These are phyloP conservation scores for Arizona elegans DNA, from an alignment of 2,113 vertebrate genomes.

Conservation along the genomic window DNA sequence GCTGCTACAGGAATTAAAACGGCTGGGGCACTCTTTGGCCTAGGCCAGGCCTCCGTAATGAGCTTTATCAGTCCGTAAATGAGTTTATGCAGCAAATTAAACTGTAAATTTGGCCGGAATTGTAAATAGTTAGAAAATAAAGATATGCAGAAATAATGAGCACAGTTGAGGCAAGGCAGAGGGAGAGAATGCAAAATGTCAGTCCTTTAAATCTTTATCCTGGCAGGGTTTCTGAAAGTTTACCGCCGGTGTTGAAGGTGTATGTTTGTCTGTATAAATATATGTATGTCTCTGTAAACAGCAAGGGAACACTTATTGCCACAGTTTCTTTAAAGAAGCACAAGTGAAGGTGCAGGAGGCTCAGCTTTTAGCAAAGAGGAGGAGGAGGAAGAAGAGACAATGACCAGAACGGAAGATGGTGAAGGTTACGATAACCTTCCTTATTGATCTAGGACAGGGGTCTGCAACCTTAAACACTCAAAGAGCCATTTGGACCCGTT, in stretches of 20 bases:
- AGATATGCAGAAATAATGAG: conserved; percentile 79
- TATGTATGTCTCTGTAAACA: conserved; percentile 44
- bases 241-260: conserved; percentile 48
- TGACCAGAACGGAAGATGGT: not conserved
- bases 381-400: not conserved
- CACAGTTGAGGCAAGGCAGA: conserved; percentile 53
- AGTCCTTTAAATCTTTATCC: conserved; percentile 75
- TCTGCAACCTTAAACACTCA: no score
- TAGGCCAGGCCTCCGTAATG: conserved; percentile 80
- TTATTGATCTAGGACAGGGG: not conserved
- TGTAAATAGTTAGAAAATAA: conserved; percentile 87
- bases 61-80: conserved; percentile 91
- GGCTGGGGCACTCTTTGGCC: conserved; percentile 74
- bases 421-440: not conserved
- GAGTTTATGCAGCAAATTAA: conserved; percentile 87
- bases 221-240: conserved; percentile 61
- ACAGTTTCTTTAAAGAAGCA: conserved; percentile 47
- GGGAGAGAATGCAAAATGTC: conserved; percentile 71
- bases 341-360: not conserved
- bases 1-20: conserved; percentile 91
- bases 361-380: not conserved
- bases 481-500: no score
- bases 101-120: conserved; percentile 80
- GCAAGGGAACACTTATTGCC: conserved; percentile 46
- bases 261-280: conserved; percentile 13